phyloP scores from a whole-genome alignment of 2,888 invertebrate species.

The Zygothrica quintamaculata region DNA sequence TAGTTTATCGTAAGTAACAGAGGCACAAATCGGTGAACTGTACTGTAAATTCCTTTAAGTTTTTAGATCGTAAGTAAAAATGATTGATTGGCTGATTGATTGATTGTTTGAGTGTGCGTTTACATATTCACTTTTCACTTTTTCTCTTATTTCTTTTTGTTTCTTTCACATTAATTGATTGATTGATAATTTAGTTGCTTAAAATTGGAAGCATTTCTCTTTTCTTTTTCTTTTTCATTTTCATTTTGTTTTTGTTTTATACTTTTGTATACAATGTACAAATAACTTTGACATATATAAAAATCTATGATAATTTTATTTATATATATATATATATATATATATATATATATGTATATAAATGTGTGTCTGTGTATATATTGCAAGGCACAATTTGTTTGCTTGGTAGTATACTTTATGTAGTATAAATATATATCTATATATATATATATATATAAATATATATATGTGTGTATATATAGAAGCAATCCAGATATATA shows the following conservation, averaged over 20 bases:
- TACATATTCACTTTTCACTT: too few relatives aligned
- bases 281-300: conserved; percentile 16
- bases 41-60: too few relatives aligned
- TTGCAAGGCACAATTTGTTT: conserved; percentile 72
- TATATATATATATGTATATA: conserved; percentile 27
- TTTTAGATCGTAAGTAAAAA: conserved; percentile 20
- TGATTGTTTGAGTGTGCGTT: conserved; percentile 46
- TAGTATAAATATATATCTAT: conserved; percentile 25
- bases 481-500: conserved; percentile 4
- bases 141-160: conserved; percentile 14
- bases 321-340: conserved; percentile 19
- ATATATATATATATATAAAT: conserved; percentile 27
- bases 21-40: conserved; percentile 49
- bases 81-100: conserved; percentile 19
- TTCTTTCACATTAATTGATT: conserved; percentile 5
- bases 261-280: conserved; percentile 36
- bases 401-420: conserved; percentile 41
- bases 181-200: conserved; percentile 38
- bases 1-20: conserved; percentile 51
- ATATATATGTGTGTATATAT: conserved; percentile 19
- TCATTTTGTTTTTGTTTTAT: too few relatives aligned
- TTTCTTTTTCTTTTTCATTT: too few relatives aligned
- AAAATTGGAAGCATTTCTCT: conserved; percentile 31
- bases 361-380: too few relatives aligned
- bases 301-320: conserved; percentile 27